Percentiles rank a stretch among this genome's conserved stretches.
Evolutionary conservation across 2,113 vertebrate species (phyloP).

Genomic region (Melanotaenia duboulayi): DNA sequence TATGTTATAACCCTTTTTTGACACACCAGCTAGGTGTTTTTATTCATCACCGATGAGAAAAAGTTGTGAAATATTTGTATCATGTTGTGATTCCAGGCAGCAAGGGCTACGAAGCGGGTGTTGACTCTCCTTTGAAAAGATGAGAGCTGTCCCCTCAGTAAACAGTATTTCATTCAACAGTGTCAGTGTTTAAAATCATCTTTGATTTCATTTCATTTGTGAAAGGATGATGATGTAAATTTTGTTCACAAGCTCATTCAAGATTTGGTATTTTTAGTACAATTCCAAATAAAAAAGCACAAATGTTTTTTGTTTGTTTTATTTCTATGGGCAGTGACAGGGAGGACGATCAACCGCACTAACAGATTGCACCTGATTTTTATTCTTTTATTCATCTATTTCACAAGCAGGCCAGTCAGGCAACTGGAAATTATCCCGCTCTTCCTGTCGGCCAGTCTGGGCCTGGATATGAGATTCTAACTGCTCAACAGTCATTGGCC

Average conservation of each 20-base stretch:
- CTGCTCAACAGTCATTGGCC: too few relatives aligned
- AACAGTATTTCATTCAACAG: constrained; percentile 13
- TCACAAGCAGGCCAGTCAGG: too few relatives aligned
- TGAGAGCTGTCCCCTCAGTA: neutral
- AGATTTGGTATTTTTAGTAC: too few relatives aligned
- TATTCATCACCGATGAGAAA: constrained; percentile 15
- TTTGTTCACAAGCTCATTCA: neutral
- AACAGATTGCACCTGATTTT: too few relatives aligned
- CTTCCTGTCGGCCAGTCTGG: too few relatives aligned
- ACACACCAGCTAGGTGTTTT: constrained; percentile 26
- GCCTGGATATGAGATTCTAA: too few relatives aligned
- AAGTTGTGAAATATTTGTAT: constrained; percentile 1
- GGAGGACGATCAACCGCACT: too few relatives aligned
- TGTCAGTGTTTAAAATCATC: neutral
- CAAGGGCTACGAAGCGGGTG: constrained; percentile 13
- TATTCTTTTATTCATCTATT: too few relatives aligned
- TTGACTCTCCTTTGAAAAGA: neutral
- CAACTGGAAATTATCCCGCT: too few relatives aligned
- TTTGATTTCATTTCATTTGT: constrained; percentile 3
- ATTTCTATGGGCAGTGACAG: too few relatives aligned
- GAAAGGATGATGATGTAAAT: neutral
- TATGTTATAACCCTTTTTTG: constrained; percentile 9
- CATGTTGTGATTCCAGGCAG: constrained; percentile 17
- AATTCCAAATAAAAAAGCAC: too few relatives aligned
- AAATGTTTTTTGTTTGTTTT: too few relatives aligned